phyloP scores from a whole-genome alignment of 2,797 vertebrate species.

The Cheirogaleus major region DNA sequence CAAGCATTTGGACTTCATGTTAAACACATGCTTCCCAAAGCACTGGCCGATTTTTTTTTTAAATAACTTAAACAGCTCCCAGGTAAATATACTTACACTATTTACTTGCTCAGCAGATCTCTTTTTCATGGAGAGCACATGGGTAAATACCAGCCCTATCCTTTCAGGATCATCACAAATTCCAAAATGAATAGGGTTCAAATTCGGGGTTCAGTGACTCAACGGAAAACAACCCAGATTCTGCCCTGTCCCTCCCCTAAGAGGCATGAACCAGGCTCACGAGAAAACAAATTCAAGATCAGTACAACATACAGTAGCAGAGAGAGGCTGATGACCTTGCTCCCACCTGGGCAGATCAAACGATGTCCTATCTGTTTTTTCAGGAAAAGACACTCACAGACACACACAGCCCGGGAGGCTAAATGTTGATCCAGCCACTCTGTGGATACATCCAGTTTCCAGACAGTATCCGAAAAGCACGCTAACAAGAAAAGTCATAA shows the following conservation, averaged over 20 bases:
- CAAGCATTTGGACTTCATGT: background rate
- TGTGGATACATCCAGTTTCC: constrained; percentile 54
- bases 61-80: constrained; percentile 7
- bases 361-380: background rate
- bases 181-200: constrained; percentile 51
- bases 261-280: background rate
- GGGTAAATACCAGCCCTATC: constrained; percentile 46
- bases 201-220: background rate
- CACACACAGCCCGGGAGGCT: background rate
- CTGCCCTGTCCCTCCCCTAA: background rate
- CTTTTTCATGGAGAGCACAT: constrained; percentile 9
- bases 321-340: background rate
- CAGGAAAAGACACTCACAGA: background rate
- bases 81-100: constrained; percentile 28
- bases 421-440: constrained; percentile 64
- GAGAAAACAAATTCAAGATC: background rate
- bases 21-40: constrained; percentile 28
- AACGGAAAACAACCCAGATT: background rate
- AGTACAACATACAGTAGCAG: background rate
- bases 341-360: background rate
- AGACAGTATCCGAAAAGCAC: constrained; percentile 54
- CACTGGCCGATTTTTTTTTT: background rate
- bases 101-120: constrained; percentile 57
- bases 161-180: constrained; percentile 28
- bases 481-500: constrained; percentile 67